Evolutionary conservation across 2,888 invertebrate genomes (phyloP).

Genomic region (Thelaira solivaga): DNA sequence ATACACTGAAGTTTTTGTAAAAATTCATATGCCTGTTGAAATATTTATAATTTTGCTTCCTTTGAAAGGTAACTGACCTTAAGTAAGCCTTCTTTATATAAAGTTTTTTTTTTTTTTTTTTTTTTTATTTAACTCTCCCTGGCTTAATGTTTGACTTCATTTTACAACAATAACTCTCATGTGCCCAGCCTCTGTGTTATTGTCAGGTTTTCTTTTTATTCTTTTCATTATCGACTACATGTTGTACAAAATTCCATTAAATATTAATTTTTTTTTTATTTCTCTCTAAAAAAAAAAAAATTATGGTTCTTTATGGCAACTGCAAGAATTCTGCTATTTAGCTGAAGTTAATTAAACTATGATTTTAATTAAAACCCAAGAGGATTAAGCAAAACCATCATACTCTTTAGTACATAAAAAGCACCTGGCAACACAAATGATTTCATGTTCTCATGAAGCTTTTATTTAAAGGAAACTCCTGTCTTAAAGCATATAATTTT

Average conservation of each 20-base stretch:
- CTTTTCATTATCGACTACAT: not conserved
- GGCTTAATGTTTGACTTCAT: not conserved
- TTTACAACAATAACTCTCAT: not conserved
- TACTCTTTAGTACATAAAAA: too few relatives aligned
- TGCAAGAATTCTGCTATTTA: not conserved
- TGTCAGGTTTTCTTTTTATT: not conserved
- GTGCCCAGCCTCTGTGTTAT: not conserved
- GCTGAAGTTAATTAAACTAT: slow-evolving; percentile 20
- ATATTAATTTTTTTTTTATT: not conserved
- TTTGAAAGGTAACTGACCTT: not conserved
- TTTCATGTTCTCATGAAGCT: too few relatives aligned
- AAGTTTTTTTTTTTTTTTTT: too few relatives aligned
- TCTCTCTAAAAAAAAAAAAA: not conserved
- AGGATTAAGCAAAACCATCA: slow-evolving; percentile 14
- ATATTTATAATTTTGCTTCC: too few relatives aligned
- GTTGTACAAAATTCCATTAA: not conserved
- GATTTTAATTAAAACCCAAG: slow-evolving; percentile 37
- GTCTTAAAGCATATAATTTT: too few relatives aligned
- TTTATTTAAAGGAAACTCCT: too few relatives aligned
- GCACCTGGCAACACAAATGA: too few relatives aligned
- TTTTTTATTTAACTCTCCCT: too few relatives aligned
- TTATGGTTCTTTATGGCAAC: not conserved
- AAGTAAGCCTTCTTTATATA: too few relatives aligned
- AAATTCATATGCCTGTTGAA: too few relatives aligned
- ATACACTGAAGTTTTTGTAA: too few relatives aligned